Base-by-base conservation (phyloP, 2,113 vertebrate genomes). In the Neotragus pygmaeus region DNA sequence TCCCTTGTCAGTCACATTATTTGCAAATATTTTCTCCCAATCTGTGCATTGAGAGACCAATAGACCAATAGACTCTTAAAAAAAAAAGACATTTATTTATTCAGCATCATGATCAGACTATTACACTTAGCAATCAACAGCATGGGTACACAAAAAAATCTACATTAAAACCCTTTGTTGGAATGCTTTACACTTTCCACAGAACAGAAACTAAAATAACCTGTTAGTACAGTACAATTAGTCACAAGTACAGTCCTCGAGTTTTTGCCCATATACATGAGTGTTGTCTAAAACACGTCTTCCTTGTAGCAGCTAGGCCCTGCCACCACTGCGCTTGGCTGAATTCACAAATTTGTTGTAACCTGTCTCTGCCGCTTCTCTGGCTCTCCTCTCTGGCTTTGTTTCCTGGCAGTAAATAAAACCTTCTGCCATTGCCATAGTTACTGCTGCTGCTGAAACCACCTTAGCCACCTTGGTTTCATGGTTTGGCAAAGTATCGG, bases 281-380 rank as follows among this genome's bases (percentile, higher is more conserved):
- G 66, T 13, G n/a, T 13, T 39, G 36, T 73, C 36, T 73, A 39
- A 73, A 73, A 25, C 36, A 73, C 13, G 66, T 73, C 21, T 73
- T 73, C 36, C 5, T 73, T 39, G 21, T 73, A 73, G 66, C 66
- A 73, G 66, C n/a, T 25, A 73, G 66, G 36, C 66, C 21, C 66
- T 39, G 66, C 36, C 66, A 25, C 66, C n/a, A 39, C 66, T 39
- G 99, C 98, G 98, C 98, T 99, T 99, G 99, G 99, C 99, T 99
- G 99, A 99, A 99, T 98, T 98, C 99, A 99, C 99, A 99, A 99
- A 97, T 98, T 99, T 99, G 99, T 99, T 98, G 99, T 99, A 99
- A 99, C 99, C 99, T 99, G 99, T 99, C 99, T 99, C 99, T 99
- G 99, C 99, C 99, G 99, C 98, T 99, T 99, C 99, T 99, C 99